These are phyloP conservation scores for Galeopsomyia nigrocyanea DNA, from an alignment of 2,888 invertebrate species.

Conservation along the genomic window DNA sequence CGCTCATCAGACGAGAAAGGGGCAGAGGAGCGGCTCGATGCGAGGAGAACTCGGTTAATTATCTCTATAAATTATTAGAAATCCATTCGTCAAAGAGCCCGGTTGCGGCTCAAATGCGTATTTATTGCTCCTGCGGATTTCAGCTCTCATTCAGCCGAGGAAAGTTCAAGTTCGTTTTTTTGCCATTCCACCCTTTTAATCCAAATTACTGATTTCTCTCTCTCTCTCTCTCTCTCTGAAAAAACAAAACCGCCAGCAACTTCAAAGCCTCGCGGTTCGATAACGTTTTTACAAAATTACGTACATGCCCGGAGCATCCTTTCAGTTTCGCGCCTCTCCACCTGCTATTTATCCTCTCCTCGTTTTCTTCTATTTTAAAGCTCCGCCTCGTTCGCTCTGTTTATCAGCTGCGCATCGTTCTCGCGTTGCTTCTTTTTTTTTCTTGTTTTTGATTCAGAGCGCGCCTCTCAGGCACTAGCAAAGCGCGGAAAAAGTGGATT, in stretches of 20 bases:
- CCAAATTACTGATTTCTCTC: slow-evolving; percentile 33
- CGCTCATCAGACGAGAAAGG: slow-evolving; percentile 40
- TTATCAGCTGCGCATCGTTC: slow-evolving; percentile 27
- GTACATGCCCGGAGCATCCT: slow-evolving; percentile 27
- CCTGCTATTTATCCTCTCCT: slow-evolving; percentile 10
- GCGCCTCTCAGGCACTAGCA: neutral
- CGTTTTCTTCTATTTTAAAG: slow-evolving; percentile 14
- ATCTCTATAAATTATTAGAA: slow-evolving; percentile 64
- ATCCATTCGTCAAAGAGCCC: slow-evolving; percentile 55
- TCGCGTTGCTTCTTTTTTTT: neutral
- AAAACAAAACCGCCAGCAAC: neutral
- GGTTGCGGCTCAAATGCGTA: slow-evolving; percentile 20
- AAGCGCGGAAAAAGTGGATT: slow-evolving; percentile 33
- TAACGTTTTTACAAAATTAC: slow-evolving; percentile 42
- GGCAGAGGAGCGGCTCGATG: slow-evolving; percentile 11
- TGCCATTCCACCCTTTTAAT: slow-evolving; percentile 24
- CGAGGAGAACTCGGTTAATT: slow-evolving; percentile 59
- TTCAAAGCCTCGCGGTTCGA: slow-evolving; percentile 32
- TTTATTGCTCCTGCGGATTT: slow-evolving; percentile 33
- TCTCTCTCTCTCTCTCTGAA: no score
- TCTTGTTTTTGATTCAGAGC: neutral
- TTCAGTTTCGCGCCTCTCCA: slow-evolving; percentile 37
- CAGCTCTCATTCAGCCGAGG: slow-evolving; percentile 5
- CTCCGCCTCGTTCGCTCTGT: slow-evolving; percentile 16
- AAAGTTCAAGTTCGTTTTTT: slow-evolving; percentile 10